Conservation (phyloP, 2,113 vertebrate species). For the Prinia subflava region DNA sequence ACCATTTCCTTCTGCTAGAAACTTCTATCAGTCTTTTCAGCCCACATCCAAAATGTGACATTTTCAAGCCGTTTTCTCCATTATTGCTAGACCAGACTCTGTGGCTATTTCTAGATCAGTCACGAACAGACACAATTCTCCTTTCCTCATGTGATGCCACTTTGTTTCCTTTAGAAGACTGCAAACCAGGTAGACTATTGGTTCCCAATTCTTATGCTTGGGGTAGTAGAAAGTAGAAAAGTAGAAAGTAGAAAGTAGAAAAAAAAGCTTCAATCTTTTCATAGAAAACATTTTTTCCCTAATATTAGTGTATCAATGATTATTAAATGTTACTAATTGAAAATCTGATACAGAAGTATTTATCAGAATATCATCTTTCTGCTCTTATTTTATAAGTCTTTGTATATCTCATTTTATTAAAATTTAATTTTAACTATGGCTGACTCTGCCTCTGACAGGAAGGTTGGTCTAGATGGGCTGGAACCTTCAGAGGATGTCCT, state of each 20-base stretch:
- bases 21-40: neutral
- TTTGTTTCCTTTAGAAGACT: neutral
- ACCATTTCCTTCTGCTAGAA: constrained; percentile 38
- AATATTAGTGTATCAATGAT: neutral
- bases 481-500: neutral
- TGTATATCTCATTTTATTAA: neutral
- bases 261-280: neutral
- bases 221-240: no score
- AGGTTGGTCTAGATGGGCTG: neutral
- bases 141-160: neutral
- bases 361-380: neutral
- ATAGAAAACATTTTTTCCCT: neutral
- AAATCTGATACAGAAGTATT: neutral
- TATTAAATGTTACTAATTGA: neutral
- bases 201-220: neutral
- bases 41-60: neutral
- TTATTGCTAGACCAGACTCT: neutral
- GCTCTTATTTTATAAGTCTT: neutral
- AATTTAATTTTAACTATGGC: neutral
- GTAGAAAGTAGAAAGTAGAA: no score
- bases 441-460: neutral
- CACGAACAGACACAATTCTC: neutral
- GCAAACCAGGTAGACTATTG: neutral
- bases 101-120: neutral
- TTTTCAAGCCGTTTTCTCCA: neutral